A percentile compares a stretch with the other conserved stretches of the same genome.
Conservation (phyloP, 2,113 vertebrate genomes). For the Hemiprocne comata region DNA sequence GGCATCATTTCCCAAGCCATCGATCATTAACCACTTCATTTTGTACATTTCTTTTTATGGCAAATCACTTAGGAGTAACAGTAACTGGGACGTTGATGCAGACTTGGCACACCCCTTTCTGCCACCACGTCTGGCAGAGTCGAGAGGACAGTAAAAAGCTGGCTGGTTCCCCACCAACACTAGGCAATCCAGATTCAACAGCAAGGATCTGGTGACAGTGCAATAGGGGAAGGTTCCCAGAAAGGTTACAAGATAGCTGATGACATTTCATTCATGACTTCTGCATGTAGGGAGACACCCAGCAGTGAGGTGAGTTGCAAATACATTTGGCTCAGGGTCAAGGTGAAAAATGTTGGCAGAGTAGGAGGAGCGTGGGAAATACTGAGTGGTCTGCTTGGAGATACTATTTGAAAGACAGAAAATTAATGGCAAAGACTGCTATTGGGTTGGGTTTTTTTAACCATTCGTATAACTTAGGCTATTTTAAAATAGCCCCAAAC, state of each 20-base stretch:
- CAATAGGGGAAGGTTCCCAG: not conserved
- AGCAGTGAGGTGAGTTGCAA: not conserved
- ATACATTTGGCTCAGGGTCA: not conserved
- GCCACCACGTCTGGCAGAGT: not conserved
- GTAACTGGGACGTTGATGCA: fast-evolving
- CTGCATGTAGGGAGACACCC: not conserved
- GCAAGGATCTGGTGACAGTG: not conserved
- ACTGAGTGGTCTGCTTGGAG: not conserved
- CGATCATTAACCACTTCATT: fast-evolving
- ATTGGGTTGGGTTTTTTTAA: too few species aligned
- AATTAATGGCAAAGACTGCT: not conserved
- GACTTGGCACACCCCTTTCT: not conserved
- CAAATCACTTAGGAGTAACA: not conserved
- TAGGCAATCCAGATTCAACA: not conserved
- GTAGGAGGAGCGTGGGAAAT: not conserved
- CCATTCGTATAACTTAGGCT: not conserved
- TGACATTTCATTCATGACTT: not conserved
- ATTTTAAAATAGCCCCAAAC: not conserved
- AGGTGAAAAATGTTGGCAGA: not conserved
- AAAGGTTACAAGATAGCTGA: not conserved
- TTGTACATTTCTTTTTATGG: not conserved
- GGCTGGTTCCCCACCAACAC: not conserved
- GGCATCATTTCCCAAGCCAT: not conserved
- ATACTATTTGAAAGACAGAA: not conserved
- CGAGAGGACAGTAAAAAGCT: not conserved